Conservation (phyloP, 1,140 invertebrate species). For the Melipona quadrifasciata region DNA sequence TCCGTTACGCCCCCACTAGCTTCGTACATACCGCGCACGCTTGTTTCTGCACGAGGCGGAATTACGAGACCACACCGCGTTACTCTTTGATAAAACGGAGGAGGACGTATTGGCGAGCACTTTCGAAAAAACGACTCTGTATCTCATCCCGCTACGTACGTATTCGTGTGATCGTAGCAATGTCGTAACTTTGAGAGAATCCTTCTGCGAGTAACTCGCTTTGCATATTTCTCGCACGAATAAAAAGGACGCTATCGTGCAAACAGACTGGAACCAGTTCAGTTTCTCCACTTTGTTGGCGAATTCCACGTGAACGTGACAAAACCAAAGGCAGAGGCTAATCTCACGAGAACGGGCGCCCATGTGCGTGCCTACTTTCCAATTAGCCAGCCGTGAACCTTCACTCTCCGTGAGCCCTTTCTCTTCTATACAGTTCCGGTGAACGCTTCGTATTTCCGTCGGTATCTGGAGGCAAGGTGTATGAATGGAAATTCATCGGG, state of each 20-base stretch:
- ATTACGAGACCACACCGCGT: too few species aligned
- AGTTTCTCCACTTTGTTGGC: constrained; percentile 3
- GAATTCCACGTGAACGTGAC: background rate
- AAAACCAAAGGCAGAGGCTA: background rate
- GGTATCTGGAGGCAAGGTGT: background rate
- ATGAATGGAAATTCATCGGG: background rate
- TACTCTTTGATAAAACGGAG: too few species aligned
- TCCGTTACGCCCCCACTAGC: background rate
- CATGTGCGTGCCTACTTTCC: background rate
- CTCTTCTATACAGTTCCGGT: background rate
- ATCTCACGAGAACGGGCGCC: background rate
- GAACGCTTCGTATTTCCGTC: background rate
- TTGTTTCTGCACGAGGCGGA: too few species aligned
- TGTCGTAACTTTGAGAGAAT: background rate
- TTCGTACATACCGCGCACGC: background rate
- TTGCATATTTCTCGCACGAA: background rate
- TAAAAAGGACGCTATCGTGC: background rate
- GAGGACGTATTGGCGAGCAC: too few species aligned
- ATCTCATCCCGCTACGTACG: too few species aligned
- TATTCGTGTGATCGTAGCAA: background rate
- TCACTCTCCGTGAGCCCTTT: too few species aligned
- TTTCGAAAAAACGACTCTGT: too few species aligned
- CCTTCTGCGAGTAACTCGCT: background rate
- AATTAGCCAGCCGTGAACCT: background rate
- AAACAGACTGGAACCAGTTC: background rate